Evolutionary conservation across 1,140 invertebrate genomes (phyloP).

Genomic region (Platyscapa corneri): DNA sequence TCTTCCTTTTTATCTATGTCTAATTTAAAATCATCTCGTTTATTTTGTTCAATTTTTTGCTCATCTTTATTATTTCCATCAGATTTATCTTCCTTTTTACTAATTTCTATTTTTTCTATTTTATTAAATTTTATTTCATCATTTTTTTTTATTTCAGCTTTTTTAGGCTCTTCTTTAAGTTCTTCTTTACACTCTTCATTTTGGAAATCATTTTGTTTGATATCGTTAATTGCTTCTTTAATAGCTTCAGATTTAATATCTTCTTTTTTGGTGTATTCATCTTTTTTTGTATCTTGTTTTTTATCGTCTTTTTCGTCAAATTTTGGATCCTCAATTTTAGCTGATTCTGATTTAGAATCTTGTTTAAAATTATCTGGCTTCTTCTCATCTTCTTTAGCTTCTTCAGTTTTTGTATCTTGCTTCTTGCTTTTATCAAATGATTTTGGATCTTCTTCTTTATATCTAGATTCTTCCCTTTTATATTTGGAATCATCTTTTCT

Average conservation of each 20-base stretch:
- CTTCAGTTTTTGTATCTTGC: conserved; percentile 38
- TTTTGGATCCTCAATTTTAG: conserved; percentile 45
- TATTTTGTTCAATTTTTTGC: conserved; percentile 28
- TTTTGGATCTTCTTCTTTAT: conserved; percentile 52
- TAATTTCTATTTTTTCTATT: conserved; percentile 35
- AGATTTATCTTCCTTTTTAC: conserved; percentile 22
- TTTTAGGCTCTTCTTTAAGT: conserved; percentile 25
- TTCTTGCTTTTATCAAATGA: conserved; percentile 53
- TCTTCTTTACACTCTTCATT: conserved; percentile 37
- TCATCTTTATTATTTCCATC: conserved; percentile 32
- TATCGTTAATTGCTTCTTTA: conserved; percentile 19
- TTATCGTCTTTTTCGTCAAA: conserved; percentile 55
- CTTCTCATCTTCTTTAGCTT: conserved; percentile 55
- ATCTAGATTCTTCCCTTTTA: conserved; percentile 51
- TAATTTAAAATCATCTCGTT: conserved; percentile 25
- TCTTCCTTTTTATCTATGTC: conserved; percentile 41
- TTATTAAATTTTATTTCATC: conserved; percentile 35
- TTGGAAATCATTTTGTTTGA: conserved; percentile 28
- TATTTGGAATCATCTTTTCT: conserved; percentile 56
- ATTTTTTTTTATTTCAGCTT: conserved; percentile 19
- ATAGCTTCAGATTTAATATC: conserved; percentile 26
- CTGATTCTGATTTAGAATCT: conserved; percentile 30
- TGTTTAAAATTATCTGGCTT: conserved; percentile 46
- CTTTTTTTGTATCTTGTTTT: conserved; percentile 37
- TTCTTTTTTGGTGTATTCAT: conserved; percentile 9